These are phyloP conservation scores for Anableps anableps DNA, from an alignment of 2,797 vertebrate genomes.

Conservation along the genomic window DNA sequence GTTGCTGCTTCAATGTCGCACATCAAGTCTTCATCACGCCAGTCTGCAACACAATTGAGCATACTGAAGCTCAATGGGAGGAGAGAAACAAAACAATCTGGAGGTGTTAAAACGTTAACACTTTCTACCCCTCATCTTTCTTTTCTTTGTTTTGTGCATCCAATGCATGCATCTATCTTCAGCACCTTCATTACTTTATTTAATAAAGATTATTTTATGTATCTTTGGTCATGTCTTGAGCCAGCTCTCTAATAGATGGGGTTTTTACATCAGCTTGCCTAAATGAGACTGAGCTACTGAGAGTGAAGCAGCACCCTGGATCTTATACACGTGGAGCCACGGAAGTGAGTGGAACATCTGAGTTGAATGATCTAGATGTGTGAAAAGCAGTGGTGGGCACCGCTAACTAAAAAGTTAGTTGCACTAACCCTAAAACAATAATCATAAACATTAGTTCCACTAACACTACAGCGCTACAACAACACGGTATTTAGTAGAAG, in stretches of 20 bases:
- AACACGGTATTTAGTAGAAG: too few species aligned
- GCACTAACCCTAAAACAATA: too few species aligned
- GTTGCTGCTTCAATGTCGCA: slow-evolving; percentile 91
- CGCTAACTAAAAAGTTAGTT: too few species aligned
- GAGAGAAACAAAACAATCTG: background rate
- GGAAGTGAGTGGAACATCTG: background rate
- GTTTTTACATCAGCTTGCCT: background rate
- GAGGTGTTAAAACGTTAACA: background rate
- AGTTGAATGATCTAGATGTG: background rate
- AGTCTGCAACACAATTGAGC: slow-evolving; percentile 79
- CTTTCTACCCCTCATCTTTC: background rate
- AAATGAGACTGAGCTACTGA: background rate
- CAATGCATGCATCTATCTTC: background rate
- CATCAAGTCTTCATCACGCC: slow-evolving; percentile 91
- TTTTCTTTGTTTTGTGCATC: background rate
- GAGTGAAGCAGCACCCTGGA: background rate
- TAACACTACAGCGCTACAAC: too few species aligned
- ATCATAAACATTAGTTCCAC: too few species aligned
- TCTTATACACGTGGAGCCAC: background rate
- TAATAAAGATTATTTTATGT: background rate
- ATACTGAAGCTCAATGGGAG: background rate
- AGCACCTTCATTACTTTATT: background rate
- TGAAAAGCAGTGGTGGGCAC: background rate
- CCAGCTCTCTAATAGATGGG: background rate
- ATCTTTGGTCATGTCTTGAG: background rate